These are phyloP conservation scores for Argya squamiceps DNA, from an alignment of 2,797 vertebrate species.

Conservation along the genomic window DNA sequence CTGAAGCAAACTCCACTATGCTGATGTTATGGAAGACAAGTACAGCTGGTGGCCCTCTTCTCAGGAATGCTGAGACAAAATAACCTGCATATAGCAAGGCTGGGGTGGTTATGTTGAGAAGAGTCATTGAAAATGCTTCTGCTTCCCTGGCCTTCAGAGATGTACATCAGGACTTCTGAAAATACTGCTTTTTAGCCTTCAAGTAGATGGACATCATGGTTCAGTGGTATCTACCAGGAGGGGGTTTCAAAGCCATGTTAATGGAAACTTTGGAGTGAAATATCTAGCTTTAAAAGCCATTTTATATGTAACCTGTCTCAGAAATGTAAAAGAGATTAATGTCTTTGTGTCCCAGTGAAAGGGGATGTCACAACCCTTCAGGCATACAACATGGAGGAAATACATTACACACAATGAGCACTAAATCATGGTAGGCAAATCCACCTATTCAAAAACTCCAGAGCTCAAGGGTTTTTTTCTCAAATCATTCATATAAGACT, in stretches of 20 bases:
- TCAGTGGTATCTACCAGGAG: background rate
- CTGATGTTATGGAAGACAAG: background rate
- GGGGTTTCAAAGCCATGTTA: background rate
- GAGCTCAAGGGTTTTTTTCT: background rate
- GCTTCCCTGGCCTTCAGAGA: background rate
- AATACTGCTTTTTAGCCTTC: background rate
- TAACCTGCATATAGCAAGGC: background rate
- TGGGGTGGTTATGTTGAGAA: background rate
- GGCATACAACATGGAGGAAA: rapidly evolving
- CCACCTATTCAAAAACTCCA: background rate
- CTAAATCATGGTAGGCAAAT: background rate
- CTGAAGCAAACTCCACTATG: background rate
- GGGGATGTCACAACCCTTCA: background rate
- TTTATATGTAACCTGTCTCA: background rate
- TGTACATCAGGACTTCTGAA: background rate
- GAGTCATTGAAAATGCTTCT: background rate
- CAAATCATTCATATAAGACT: background rate
- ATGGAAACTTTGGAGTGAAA: background rate
- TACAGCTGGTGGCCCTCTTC: rapidly evolving
- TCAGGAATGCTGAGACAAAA: background rate
- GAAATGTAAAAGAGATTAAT: background rate
- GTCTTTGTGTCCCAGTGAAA: background rate
- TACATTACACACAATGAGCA: background rate
- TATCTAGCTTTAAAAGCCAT: background rate
- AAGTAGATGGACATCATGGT: background rate